Conservation (phyloP, 53 echinoderm and acorn worm species). For the Mesocentrotus franciscanus region DNA sequence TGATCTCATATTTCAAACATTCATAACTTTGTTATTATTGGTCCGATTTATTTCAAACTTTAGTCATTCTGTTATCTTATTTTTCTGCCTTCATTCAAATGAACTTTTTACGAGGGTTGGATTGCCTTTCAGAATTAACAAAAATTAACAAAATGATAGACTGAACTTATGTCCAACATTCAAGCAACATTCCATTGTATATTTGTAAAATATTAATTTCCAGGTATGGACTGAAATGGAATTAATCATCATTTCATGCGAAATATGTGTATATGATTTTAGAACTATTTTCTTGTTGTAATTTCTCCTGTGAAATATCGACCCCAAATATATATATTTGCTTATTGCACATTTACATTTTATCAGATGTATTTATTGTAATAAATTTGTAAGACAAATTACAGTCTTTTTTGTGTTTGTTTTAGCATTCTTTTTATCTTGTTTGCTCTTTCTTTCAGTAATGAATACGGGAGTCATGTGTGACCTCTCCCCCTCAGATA, state of each 20-base stretch:
- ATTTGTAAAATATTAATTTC: neutral
- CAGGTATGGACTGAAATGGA: neutral
- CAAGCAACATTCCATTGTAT: neutral
- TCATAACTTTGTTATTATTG: too few relatives aligned
- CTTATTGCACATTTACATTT: conserved; percentile 17
- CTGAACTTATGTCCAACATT: neutral
- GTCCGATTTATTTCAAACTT: too few relatives aligned
- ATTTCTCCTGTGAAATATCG: neutral
- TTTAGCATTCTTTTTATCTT: too few relatives aligned
- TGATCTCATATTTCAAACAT: too few relatives aligned
- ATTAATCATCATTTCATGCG: neutral
- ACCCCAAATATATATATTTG: neutral
- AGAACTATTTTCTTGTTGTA: neutral
- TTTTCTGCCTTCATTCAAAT: too few relatives aligned
- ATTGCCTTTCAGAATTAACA: too few relatives aligned
- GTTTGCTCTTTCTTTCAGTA: too few relatives aligned
- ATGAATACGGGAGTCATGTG: too few relatives aligned
- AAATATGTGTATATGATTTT: neutral
- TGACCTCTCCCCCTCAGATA: too few relatives aligned
- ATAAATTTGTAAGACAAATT: conserved; percentile 21
- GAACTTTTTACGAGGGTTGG: too few relatives aligned
- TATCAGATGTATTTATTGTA: conserved; percentile 57
- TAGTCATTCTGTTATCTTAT: too few relatives aligned
- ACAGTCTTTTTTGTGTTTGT: neutral
- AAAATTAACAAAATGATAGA: too few relatives aligned